Base-by-base conservation (phyloP, 2,797 vertebrate genomes). In the Hipposideros larvatus region DNA sequence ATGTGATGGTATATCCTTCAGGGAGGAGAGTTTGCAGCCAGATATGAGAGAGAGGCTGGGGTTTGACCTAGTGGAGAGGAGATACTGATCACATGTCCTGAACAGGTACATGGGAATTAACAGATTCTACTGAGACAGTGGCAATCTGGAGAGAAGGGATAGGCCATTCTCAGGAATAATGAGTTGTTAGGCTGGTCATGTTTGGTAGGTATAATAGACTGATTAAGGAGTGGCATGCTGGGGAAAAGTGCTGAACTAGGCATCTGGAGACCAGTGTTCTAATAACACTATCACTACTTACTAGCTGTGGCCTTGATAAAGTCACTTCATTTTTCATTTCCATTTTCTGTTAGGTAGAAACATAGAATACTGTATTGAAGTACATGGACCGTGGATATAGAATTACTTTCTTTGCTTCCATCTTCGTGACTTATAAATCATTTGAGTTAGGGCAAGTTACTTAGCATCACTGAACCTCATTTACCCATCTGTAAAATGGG, bases 281-380 rank as follows among this genome's bases (percentile, higher is more conserved):
- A 53, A 37, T 94, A 73, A 74, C 46, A 68, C 2, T 75, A 48
- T 86, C 26, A 51, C 65, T 95, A 13, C 7, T 43, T 84, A 24
- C 34, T 87, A 79, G 84, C 43, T 53, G 31, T 93, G 74, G 77
- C 37, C 37, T 88, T 87, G 19, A 61, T 94, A 74, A 87, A 94
- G 51, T 68, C 51, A 34, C 46, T 68, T 87, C 51, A 59, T 70
- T 87, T 37, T 43, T 78, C 71, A 26, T 80, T 90, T 96, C 77
- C 51, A 13, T 37, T 7, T 80, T 84, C 53, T 73, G 15, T 95
- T 87, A 75, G n/a, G 43, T 92, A 90, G 77, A 59, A 91, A 77
- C 51, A 68, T 68, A 90, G 16, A 75, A 22, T 65, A 57, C 18
- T 68, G 0, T 92, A 24, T 94, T 92, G 83, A 94, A 90, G 18